Evolutionary conservation across 1,140 invertebrate species (phyloP).

Genomic region (Zeugodacus cucurbitae): DNA sequence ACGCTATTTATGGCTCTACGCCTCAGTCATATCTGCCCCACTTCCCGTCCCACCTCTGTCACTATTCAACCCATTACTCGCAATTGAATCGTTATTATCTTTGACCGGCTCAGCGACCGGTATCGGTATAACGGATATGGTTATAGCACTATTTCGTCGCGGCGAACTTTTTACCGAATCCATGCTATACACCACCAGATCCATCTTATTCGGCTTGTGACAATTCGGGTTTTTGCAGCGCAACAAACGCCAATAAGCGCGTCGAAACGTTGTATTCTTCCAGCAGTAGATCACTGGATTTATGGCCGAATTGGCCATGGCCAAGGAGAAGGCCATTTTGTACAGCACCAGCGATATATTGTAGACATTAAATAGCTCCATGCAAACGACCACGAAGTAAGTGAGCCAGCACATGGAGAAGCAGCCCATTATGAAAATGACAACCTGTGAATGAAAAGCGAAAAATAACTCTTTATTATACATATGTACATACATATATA

Average conservation of each 20-base stretch:
- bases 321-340: slow-evolving; percentile 76
- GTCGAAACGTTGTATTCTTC: slow-evolving; percentile 80
- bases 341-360: slow-evolving; percentile 71
- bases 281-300: slow-evolving; percentile 85
- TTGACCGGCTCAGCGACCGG: background rate
- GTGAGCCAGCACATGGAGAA: slow-evolving; percentile 83
- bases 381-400: slow-evolving; percentile 75
- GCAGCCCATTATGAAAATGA: slow-evolving; percentile 77
- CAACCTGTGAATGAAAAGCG: slow-evolving; percentile 69
- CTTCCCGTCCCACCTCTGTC: background rate
- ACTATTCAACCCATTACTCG: background rate
- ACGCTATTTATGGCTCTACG: background rate
- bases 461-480: background rate
- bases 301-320: slow-evolving; percentile 79
- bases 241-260: slow-evolving; percentile 74
- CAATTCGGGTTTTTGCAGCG: slow-evolving; percentile 70
- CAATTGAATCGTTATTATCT: background rate
- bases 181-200: background rate
- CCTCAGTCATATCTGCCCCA: background rate
- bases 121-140: background rate
- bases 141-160: background rate
- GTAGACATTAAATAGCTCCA: slow-evolving; percentile 69
- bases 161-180: background rate
- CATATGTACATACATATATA: background rate
- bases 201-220: background rate